A percentile compares a stretch with the other conserved stretches of the same genome.
These are phyloP conservation scores for Galagoides demidoff DNA, from an alignment of 2,797 vertebrate genomes.

Conservation along the genomic window DNA sequence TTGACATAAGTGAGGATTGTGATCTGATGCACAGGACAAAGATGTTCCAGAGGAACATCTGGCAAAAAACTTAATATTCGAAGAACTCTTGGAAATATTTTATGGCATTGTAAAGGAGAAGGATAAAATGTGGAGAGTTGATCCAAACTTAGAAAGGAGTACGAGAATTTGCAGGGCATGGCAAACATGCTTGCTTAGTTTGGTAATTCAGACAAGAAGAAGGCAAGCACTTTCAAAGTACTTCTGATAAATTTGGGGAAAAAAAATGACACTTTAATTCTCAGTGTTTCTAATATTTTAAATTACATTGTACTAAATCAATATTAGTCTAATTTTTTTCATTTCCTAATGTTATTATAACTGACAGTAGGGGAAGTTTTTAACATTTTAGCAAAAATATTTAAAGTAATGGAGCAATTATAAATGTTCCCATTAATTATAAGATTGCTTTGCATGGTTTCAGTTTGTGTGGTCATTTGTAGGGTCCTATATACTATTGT, in stretches of 20 bases:
- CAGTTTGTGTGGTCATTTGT: neutral
- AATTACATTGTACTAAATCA: neutral
- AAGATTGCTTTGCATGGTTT: slow-evolving; percentile 25
- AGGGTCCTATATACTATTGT: neutral
- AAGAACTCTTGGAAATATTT: neutral
- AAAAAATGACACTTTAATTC: neutral
- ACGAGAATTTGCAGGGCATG: neutral
- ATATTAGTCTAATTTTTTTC: neutral
- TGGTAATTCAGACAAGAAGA: neutral
- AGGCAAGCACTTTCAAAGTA: neutral
- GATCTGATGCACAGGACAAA: neutral
- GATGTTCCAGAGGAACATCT: neutral
- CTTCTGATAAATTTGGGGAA: neutral
- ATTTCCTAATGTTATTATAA: neutral
- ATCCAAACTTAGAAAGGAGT: neutral
- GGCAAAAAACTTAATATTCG: neutral
- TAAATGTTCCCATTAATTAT: neutral
- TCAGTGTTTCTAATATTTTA: neutral
- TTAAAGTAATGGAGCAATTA: neutral
- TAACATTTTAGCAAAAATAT: neutral
- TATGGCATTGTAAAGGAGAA: neutral
- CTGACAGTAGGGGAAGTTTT: neutral
- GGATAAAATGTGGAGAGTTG: neutral
- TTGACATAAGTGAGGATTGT: neutral
- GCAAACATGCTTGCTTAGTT: neutral